A percentile compares a stretch with the other conserved stretches of the same genome.
These are phyloP conservation scores for Circaetus cinerascens DNA, from an alignment of 2,113 vertebrate genomes.

Conservation along the genomic window DNA sequence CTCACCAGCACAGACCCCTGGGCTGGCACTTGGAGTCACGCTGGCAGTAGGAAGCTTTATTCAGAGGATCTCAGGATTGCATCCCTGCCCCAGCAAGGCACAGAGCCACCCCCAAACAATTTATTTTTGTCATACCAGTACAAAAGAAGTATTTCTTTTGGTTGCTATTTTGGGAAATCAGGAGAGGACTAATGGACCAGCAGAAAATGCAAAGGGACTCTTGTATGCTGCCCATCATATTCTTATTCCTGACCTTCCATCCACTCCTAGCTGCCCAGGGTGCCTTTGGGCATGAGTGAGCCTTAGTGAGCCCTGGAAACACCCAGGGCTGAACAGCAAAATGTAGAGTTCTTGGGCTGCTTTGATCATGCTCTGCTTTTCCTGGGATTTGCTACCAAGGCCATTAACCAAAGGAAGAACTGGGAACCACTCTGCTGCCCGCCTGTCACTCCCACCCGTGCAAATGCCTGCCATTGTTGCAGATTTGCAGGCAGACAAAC, in stretches of 20 bases:
- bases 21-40: background rate
- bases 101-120: background rate
- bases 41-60: background rate
- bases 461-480: background rate
- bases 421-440: background rate
- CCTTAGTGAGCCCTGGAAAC: background rate
- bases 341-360: background rate
- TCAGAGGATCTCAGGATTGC: background rate
- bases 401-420: background rate
- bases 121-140: background rate
- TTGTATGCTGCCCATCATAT: background rate
- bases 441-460: background rate
- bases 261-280: background rate
- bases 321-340: background rate
- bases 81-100: background rate
- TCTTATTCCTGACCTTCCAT: background rate
- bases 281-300: accelerated
- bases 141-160: background rate
- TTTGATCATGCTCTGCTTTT: background rate
- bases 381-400: background rate
- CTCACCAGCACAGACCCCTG: background rate
- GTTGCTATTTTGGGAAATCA: background rate
- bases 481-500: background rate
- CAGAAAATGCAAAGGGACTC: background rate
- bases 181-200: background rate